These are phyloP conservation scores for Trachymyrmex cornetzi DNA, from an alignment of 1,140 invertebrate species.

Conservation along the genomic window DNA sequence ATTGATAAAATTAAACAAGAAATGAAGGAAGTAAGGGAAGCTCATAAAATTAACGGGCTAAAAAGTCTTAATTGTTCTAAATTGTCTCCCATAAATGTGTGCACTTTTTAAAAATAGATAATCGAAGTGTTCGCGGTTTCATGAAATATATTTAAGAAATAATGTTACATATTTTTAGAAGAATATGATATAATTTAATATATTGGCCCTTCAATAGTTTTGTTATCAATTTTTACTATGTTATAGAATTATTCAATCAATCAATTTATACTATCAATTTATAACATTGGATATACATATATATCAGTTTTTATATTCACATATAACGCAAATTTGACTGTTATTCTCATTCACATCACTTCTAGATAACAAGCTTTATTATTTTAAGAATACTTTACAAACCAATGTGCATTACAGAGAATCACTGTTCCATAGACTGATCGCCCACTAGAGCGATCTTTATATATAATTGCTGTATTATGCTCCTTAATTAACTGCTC, in stretches of 20 bases:
- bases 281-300: neutral
- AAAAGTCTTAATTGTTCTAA: constrained; percentile 49
- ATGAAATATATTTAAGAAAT: constrained; percentile 22
- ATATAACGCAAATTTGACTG: neutral
- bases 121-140: neutral
- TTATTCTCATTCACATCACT: constrained; percentile 18
- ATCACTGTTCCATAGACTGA: constrained; percentile 81
- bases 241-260: neutral
- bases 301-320: constrained; percentile 18
- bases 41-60: constrained; percentile 31
- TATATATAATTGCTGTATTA: constrained; percentile 83
- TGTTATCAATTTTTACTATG: neutral
- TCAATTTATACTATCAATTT: constrained; percentile 14
- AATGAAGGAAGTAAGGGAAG: constrained; percentile 21
- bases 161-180: neutral
- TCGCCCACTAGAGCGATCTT: constrained; percentile 74
- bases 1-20: constrained; percentile 38
- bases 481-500: constrained; percentile 84
- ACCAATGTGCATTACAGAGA: constrained; percentile 65
- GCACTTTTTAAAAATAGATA: constrained; percentile 45
- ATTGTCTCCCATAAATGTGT: constrained; percentile 40
- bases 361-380: constrained; percentile 47
- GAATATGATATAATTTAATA: neutral
- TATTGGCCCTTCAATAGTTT: constrained; percentile 18
- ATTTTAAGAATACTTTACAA: constrained; percentile 60